These are phyloP conservation scores for Crocallis elinguaria DNA, from an alignment of 2,888 invertebrate genomes.

Conservation along the genomic window DNA sequence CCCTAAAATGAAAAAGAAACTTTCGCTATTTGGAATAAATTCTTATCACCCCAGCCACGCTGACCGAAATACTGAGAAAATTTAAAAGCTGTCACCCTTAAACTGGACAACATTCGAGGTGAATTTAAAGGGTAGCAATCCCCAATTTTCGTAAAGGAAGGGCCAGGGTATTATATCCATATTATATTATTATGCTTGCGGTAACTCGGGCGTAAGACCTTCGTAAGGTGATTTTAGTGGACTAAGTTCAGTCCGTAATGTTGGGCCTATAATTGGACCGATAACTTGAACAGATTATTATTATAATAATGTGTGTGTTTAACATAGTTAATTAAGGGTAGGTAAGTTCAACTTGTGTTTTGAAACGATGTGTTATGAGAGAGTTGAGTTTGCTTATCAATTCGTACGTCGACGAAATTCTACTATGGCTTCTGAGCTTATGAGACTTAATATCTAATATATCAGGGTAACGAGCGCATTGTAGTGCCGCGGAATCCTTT, in stretches of 20 bases:
- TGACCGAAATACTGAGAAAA: neutral
- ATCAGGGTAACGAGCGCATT: too few relatives aligned
- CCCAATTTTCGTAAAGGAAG: slow-evolving; percentile 4
- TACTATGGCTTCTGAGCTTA: too few relatives aligned
- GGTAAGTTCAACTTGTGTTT: too few relatives aligned
- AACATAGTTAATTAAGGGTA: too few relatives aligned
- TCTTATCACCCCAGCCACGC: slow-evolving; percentile 3
- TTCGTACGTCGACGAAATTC: too few relatives aligned
- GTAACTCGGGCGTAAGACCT: neutral
- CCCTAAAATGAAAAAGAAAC: neutral
- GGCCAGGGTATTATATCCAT: slow-evolving; percentile 7
- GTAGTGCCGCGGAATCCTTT: too few relatives aligned
- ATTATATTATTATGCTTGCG: slow-evolving; percentile 3
- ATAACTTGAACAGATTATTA: neutral
- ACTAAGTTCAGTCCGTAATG: neutral
- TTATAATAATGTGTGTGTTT: neutral
- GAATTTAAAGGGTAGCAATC: slow-evolving; percentile 19
- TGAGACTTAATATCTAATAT: too few relatives aligned
- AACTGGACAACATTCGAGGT: slow-evolving; percentile 9
- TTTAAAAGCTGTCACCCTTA: neutral
- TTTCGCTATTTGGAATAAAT: neutral
- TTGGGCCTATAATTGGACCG: neutral
- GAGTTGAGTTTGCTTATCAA: too few relatives aligned
- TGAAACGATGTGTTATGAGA: too few relatives aligned
- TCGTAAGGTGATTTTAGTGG: slow-evolving; percentile 7